phyloP scores from a whole-genome alignment of 2,797 vertebrate genomes.

The Urophycis tenuis region DNA sequence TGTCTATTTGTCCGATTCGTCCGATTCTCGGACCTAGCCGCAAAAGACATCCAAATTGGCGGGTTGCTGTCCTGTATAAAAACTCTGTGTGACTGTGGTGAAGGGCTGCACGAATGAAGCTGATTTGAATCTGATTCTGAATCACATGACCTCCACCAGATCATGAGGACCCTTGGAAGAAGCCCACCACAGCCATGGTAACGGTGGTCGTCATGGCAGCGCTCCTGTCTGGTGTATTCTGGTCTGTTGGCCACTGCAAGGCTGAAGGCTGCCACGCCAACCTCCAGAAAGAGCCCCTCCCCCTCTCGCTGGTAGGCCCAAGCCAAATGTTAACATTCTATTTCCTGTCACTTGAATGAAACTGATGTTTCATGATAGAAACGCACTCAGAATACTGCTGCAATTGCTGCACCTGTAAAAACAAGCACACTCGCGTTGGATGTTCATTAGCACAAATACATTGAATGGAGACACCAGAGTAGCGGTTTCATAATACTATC shows the following conservation, averaged over 20 bases:
- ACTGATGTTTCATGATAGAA: not conserved
- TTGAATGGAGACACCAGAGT: too few relatives aligned
- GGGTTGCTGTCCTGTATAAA: too few relatives aligned
- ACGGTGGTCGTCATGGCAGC: constrained; percentile 26
- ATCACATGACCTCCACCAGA: constrained; percentile 30
- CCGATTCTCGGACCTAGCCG: too few relatives aligned
- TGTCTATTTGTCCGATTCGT: too few relatives aligned
- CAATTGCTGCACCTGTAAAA: not conserved
- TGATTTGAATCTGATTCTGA: not conserved
- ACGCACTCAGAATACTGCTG: too few relatives aligned
- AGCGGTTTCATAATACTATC: not conserved
- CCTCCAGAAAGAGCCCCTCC: constrained; percentile 46
- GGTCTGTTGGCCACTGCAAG: constrained; percentile 40
- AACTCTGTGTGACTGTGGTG: too few relatives aligned
- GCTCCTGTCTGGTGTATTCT: constrained; percentile 48
- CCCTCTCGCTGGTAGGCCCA: constrained; percentile 54
- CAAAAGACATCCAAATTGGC: too few relatives aligned
- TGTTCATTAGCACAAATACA: too few relatives aligned
- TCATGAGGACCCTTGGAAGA: constrained; percentile 27
- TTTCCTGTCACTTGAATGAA: too few relatives aligned
- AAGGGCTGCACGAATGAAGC: not conserved
- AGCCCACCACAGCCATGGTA: constrained; percentile 22
- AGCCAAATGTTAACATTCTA: not conserved
- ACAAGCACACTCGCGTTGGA: too few relatives aligned
- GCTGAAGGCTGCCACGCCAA: constrained; percentile 4